Evolutionary conservation across 2,113 vertebrate genomes (phyloP).

Genomic region (Pollimyrus isidori): DNA sequence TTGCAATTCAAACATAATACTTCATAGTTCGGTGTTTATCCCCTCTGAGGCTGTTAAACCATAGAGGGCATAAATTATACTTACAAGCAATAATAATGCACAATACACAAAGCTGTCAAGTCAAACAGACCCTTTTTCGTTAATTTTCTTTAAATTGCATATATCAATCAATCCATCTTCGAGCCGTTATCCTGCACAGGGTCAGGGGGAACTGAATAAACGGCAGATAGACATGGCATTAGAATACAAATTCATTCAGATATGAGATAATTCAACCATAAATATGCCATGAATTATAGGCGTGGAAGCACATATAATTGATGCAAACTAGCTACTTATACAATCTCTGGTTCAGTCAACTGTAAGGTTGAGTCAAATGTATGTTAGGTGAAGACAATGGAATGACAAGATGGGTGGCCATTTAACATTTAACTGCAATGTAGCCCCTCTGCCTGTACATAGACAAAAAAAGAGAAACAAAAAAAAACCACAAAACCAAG

Average conservation of each 20-base stretch:
- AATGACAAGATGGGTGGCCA: background rate
- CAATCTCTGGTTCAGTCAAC: background rate
- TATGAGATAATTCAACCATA: background rate
- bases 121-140: background rate
- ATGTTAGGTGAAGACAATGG: background rate
- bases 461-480: background rate
- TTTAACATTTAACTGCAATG: background rate
- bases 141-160: background rate
- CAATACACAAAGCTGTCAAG: background rate
- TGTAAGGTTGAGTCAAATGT: background rate
- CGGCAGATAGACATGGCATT: background rate
- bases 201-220: background rate
- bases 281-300: background rate
- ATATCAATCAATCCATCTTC: background rate
- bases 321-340: background rate
- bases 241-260: background rate
- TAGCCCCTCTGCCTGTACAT: background rate
- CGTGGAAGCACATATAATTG: background rate
- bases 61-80: background rate
- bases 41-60: constrained; percentile 1
- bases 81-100: background rate
- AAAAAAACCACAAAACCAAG: background rate
- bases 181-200: background rate
- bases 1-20: constrained; percentile 1
- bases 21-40: background rate